phyloP scores from a whole-genome alignment of 1,140 invertebrate species.

The Drosophila eugracilis region DNA sequence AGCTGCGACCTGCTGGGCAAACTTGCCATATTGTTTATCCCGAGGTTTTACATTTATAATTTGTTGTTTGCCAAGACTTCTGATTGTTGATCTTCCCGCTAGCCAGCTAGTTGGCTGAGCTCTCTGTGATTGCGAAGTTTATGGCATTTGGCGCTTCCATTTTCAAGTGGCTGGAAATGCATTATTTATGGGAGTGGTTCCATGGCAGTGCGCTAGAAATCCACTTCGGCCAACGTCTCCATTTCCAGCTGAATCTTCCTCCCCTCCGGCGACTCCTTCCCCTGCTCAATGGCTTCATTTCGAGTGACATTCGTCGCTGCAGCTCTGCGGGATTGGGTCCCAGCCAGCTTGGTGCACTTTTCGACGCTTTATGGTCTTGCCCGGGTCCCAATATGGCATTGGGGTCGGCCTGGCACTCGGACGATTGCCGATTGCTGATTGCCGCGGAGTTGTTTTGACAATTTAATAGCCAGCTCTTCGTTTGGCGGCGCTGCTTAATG shows the following conservation, averaged over 20 bases:
- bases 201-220: constrained; percentile 69
- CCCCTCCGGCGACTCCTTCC: not conserved
- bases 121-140: constrained; percentile 48
- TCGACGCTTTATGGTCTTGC: constrained; percentile 59
- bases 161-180: constrained; percentile 71
- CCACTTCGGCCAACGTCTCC: constrained; percentile 58
- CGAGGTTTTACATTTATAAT: constrained; percentile 50
- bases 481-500: constrained; percentile 65
- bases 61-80: constrained; percentile 23
- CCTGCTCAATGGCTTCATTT: constrained; percentile 69
- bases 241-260: constrained; percentile 8
- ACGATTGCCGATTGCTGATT: constrained; percentile 39
- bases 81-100: constrained; percentile 15
- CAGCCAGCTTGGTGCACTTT: constrained; percentile 45
- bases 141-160: constrained; percentile 65
- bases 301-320: constrained; percentile 75
- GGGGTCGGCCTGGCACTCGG: constrained; percentile 29
- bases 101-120: constrained; percentile 9
- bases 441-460: constrained; percentile 70
- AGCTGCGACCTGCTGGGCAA: constrained; percentile 29
- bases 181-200: constrained; percentile 75
- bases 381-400: constrained; percentile 57
- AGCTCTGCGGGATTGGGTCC: constrained; percentile 61
- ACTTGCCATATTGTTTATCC: constrained; percentile 32
- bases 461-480: constrained; percentile 74